These are phyloP conservation scores for Brachionus koreanus DNA, from an alignment of 1,140 invertebrate species.

Conservation along the genomic window DNA sequence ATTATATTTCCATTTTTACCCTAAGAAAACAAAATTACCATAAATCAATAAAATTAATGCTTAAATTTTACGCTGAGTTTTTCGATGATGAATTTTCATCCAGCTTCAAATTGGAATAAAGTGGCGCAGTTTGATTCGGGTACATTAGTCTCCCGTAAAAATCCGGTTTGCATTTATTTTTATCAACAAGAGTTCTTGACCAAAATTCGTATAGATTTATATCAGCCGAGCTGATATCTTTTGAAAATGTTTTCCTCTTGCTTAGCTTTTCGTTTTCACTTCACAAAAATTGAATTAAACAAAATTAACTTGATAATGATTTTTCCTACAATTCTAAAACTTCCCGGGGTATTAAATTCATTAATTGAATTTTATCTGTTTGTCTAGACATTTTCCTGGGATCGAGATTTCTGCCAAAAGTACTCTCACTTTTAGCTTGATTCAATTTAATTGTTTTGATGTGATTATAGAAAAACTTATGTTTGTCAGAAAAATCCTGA, in stretches of 20 bases:
- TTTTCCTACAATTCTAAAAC: constrained; percentile 23
- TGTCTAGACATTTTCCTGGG: constrained; percentile 7
- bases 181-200: background rate
- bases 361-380: constrained; percentile 5
- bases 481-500: constrained; percentile 39
- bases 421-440: background rate
- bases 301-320: background rate
- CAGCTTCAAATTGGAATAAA: constrained; percentile 32
- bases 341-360: background rate
- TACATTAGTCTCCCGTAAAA: constrained; percentile 15
- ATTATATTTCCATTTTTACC: constrained; percentile 30
- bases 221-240: background rate
- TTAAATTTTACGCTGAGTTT: background rate
- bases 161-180: background rate
- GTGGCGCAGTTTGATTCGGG: constrained; percentile 35
- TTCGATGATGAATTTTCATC: constrained; percentile 11
- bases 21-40: constrained; percentile 23
- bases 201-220: constrained; percentile 24
- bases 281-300: background rate
- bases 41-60: background rate
- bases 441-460: background rate
- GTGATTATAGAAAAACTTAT: constrained; percentile 30
- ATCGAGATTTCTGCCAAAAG: background rate
- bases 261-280: constrained; percentile 34
- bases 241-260: constrained; percentile 32